Base-by-base conservation (phyloP, 2,113 vertebrate genomes). In the Alaudala cheleensis region DNA sequence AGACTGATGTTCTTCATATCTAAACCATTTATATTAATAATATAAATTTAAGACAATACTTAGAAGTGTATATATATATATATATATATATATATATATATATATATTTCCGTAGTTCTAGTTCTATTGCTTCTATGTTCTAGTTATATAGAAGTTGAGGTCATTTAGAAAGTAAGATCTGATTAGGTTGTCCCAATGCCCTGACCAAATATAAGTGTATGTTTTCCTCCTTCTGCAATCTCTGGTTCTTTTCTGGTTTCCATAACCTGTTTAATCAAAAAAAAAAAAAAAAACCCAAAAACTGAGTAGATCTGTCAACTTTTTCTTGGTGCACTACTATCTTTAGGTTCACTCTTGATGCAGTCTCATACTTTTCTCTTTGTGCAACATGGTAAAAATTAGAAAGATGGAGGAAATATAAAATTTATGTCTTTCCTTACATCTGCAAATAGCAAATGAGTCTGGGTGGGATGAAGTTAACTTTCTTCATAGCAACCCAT, bases 71-170 rank as follows among this genome's bases (percentile, higher is more conserved):
- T 14, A 6, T 33, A 3, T 26, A 25, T 22, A 5, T n/a, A n/a
- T 13, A 14, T 29, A 2, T 37, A 3, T 24, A 5, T 44, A 5
- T 12, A 2, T 14, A 3, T 11, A 13, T 23, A 11, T 9, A 13
- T 10, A 4, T 28, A 0, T 33, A 25, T 77, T 17, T 44, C 3
- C 3, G 2, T 33, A 76, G 11, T 51, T 79, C 8, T 57, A 40
- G 8, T 76, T 51, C 14, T 49, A 5, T 14, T 45, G 7, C 42
- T 70, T 92, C 39, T 74, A 5, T 51, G 37, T 91, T 33, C 22
- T 45, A 50, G 21, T n/a, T 47, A 56, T 17, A n/a, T 14, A 54
- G 42, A 66, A 57, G 21, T 6, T 57, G 57, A 39, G 7, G 9
- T 84, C 42, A 58, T 58, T 67, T 67, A 50, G 53, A 53, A 5